A percentile compares a stretch with the other conserved stretches of the same genome.
phyloP scores from a whole-genome alignment of 2,797 vertebrate species.

The Takifugu rubripes region DNA sequence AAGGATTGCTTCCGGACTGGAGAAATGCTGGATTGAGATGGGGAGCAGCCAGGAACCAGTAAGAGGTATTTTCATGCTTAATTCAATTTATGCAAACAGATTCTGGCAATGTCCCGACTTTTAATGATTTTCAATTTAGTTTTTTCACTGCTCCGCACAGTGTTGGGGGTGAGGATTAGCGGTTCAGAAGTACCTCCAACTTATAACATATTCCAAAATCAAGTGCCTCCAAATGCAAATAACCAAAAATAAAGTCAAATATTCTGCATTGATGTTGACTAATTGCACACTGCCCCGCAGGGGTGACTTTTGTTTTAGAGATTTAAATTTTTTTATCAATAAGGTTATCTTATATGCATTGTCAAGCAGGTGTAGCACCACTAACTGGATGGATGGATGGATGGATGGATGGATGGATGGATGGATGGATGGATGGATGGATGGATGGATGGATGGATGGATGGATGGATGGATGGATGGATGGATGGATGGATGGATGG shows the following conservation, averaged over 20 bases:
- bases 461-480: no score
- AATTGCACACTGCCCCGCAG: no score
- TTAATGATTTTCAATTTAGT: conserved; percentile 32
- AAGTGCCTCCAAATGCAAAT: not conserved
- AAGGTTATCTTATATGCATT: no score
- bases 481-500: no score
- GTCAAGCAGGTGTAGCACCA: no score
- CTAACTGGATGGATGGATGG: no score
- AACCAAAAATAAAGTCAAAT: not conserved
- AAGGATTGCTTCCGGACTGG: conserved; percentile 40
- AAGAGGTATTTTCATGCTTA: conserved; percentile 59
- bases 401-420: no score
- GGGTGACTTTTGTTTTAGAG: no score
- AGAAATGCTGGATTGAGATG: conserved; percentile 37
- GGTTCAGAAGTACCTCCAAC: not conserved
- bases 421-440: no score
- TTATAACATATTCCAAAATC: not conserved
- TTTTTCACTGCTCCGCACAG: conserved; percentile 25
- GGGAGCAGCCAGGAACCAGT: conserved; percentile 37
- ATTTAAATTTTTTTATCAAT: no score
- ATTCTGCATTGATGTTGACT: no score
- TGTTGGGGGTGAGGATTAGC: conserved; percentile 20
- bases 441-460: no score
- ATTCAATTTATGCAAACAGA: conserved; percentile 40
- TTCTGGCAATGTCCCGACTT: conserved; percentile 28